Conservation (phyloP, 2,888 invertebrate genomes). For the Vesta saturnalis region DNA sequence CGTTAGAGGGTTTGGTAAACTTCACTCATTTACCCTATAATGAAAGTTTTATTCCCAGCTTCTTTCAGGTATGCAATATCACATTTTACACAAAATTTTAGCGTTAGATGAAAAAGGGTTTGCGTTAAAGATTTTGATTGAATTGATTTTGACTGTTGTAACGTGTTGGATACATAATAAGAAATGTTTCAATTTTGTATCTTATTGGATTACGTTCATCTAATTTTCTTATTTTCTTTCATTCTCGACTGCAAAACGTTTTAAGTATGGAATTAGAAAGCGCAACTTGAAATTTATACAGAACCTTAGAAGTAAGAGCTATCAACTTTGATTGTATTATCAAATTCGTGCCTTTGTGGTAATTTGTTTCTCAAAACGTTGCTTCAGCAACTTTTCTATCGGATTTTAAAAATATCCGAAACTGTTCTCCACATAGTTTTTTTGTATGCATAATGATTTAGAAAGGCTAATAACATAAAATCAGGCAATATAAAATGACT, state of each 20-base stretch:
- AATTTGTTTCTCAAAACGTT: neutral
- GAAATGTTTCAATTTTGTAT: conserved; percentile 28
- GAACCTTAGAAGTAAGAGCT: neutral
- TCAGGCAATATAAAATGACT: no score
- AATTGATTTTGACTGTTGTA: conserved; percentile 36
- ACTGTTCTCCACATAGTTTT: no score
- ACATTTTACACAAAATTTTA: no score
- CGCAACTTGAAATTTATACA: neutral
- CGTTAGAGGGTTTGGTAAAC: conserved; percentile 11
- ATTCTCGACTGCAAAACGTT: conserved; percentile 15
- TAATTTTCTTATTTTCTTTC: conserved; percentile 22
- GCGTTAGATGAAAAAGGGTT: conserved; percentile 23
- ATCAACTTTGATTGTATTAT: neutral
- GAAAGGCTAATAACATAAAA: no score
- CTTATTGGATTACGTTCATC: conserved; percentile 26
- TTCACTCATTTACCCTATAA: conserved; percentile 28
- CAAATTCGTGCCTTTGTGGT: neutral
- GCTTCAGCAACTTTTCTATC: no score
- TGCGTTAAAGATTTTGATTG: conserved; percentile 14
- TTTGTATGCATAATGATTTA: no score
- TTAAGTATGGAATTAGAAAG: conserved; percentile 5
- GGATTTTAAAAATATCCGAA: no score
- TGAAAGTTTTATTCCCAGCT: conserved; percentile 26
- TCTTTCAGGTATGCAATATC: conserved; percentile 32
- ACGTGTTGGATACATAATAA: conserved; percentile 30